These are phyloP conservation scores for Melanostoma mellinum DNA, from an alignment of 2,888 invertebrate species.

Conservation along the genomic window DNA sequence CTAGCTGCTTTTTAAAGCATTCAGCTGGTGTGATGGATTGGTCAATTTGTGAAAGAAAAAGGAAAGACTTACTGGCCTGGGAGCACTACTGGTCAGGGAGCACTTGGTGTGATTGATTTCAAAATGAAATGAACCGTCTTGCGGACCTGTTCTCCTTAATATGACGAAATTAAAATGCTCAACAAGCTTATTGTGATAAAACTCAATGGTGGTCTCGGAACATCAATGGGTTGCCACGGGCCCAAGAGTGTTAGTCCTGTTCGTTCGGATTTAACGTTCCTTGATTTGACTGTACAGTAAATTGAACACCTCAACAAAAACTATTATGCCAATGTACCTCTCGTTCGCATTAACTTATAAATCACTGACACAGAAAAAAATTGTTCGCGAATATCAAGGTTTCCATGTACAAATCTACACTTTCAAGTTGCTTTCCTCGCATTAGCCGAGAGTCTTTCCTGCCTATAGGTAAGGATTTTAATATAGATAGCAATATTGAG, in stretches of 20 bases:
- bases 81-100: too few species aligned
- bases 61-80: too few species aligned
- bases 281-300: constrained; percentile 98
- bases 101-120: constrained; percentile 77
- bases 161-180: too few species aligned
- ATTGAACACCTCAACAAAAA: constrained; percentile 97
- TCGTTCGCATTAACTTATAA: constrained; percentile 99
- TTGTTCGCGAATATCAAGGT: constrained; percentile 96
- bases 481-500: constrained; percentile 90
- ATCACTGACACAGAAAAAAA: constrained; percentile 99
- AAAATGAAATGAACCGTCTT: constrained; percentile 92
- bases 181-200: constrained; percentile 96
- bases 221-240: constrained; percentile 98
- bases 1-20: too few species aligned
- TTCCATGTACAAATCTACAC: constrained; percentile 96
- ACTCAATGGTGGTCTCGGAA: constrained; percentile 97
- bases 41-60: too few species aligned
- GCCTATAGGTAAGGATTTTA: constrained; percentile 91
- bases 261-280: constrained; percentile 95
- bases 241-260: constrained; percentile 98
- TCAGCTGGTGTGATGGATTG: too few species aligned
- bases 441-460: constrained; percentile 96
- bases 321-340: constrained; percentile 96
- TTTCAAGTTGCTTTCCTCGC: constrained; percentile 98
- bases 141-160: constrained; percentile 92